phyloP scores from a whole-genome alignment of 1,140 invertebrate genomes.

The Monomorium pharaonis region DNA sequence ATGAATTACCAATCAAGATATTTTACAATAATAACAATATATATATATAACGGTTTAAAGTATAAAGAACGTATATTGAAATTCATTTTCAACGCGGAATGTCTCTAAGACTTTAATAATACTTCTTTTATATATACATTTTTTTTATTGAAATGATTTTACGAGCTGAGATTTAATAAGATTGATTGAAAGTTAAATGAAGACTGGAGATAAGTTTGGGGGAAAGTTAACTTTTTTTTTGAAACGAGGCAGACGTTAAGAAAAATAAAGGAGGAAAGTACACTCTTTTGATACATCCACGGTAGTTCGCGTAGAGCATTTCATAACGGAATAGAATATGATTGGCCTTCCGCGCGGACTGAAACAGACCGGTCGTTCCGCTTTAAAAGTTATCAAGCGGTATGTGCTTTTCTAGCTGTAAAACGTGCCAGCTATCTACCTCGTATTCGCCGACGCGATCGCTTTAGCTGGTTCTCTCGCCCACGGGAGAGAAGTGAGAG shows the following conservation, averaged over 20 bases:
- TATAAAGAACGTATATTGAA: too few relatives aligned
- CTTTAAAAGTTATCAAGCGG: slow-evolving; percentile 61
- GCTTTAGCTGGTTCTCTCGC: slow-evolving; percentile 35
- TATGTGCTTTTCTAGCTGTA: slow-evolving; percentile 55
- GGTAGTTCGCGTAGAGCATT: not conserved
- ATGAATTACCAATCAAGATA: not conserved
- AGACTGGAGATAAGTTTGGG: not conserved
- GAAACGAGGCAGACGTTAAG: not conserved
- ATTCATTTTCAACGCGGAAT: not conserved
- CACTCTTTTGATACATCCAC: not conserved
- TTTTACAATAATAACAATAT: not conserved
- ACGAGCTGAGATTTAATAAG: not conserved
- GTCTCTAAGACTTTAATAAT: not conserved
- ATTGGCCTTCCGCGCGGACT: not conserved
- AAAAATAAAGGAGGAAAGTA: not conserved
- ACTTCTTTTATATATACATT: not conserved
- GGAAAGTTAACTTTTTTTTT: not conserved
- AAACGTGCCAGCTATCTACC: slow-evolving; percentile 56
- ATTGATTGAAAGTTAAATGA: not conserved
- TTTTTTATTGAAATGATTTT: not conserved
- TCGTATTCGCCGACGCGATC: slow-evolving; percentile 53
- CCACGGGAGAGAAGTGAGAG: slow-evolving; percentile 20
- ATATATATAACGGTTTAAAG: not conserved
- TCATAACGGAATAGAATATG: not conserved
- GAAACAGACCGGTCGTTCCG: slow-evolving; percentile 36